Evolutionary conservation across 2,797 vertebrate species (phyloP), one percentile per base, ranked within the genome.

Genomic region (Megalops cyprinoides): DNA sequence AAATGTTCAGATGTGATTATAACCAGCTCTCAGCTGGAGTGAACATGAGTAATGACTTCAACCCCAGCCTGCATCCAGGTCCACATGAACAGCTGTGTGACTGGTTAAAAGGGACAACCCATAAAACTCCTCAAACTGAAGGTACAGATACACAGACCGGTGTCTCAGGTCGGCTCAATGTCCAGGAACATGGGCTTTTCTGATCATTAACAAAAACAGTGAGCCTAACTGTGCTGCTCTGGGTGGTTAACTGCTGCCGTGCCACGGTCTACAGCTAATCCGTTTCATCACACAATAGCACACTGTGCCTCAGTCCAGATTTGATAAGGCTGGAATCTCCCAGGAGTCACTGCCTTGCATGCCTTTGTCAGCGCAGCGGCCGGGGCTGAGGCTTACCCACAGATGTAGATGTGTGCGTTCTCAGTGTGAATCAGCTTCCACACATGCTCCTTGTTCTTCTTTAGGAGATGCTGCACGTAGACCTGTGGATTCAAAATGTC

Each of bases 401-500:
- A 96, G 76, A 96, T 91, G 0, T 96, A 97, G 88, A 96, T 93
- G 77, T 97, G 96, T 78, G 93, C 95, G 0, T 92, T 91, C 0
- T 79, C 91, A 1, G 94, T 91, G 0, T 92, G 87, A 81, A 97
- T 44, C 87, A 97, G 88, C 80, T 93, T 93, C 96, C 96, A 97
- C 62, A 96, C 3, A 0, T 91, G 88, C 0, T 95, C 94, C 87
- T 90, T 93, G 90, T 96, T 95, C 31, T 91, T 89, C 89, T 92
- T 94, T 65, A 97, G 85, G 34, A 96, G 88, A 85, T 96, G 94
- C 84, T 97, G 96, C 23, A 97, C 96, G 0, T 97, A 97, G 77
- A 96, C 89, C 96, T 96, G 88, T 20, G 28, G 75, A 80, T 15
- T 58, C 53, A 69, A 0, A 42, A 71, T 10, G 42, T 31, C 8